Conservation (phyloP, 37 sponge, comb jelly and placozoan genomes). For the Agelas oroides region DNA sequence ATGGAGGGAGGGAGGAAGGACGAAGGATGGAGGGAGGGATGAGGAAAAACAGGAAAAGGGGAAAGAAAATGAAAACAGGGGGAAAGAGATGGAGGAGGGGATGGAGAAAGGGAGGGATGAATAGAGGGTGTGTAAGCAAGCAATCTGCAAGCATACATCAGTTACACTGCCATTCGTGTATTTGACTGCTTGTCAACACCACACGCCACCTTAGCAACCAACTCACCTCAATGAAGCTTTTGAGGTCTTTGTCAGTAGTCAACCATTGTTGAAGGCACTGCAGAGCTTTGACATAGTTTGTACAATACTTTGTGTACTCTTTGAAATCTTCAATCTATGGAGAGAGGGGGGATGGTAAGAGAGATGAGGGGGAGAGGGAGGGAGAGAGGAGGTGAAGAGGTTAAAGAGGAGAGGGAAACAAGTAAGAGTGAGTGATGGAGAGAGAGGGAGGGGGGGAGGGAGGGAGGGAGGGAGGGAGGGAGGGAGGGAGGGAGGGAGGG, state of each 20-base stretch:
- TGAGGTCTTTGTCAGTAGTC: not conserved
- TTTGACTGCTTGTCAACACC: not conserved
- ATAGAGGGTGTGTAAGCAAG: too few species aligned
- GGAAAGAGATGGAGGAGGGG: not conserved
- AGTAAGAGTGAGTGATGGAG: not conserved
- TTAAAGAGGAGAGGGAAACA: too few species aligned
- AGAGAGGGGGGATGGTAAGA: not conserved
- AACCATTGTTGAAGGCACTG: slow-evolving; percentile 24
- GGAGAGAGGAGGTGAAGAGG: too few species aligned
- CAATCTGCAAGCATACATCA: too few species aligned
- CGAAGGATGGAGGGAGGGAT: slow-evolving; percentile 1
- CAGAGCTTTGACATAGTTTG: slow-evolving; percentile 45
- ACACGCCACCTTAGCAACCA: not conserved
- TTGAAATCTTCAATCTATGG: slow-evolving; percentile 42
- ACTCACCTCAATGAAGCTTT: slow-evolving; percentile 20
- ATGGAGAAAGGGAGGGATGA: too few species aligned
- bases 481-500: too few species aligned
- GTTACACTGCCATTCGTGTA: too few species aligned
- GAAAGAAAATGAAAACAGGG: not conserved
- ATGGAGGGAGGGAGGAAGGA: not conserved
- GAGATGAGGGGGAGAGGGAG: not conserved
- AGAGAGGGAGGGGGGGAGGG: not conserved
- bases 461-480: not conserved
- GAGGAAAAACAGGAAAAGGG: not conserved
- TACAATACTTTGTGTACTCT: slow-evolving; percentile 65